Conservation (phyloP, 1,140 invertebrate species). For the Neodiprion lecontei region DNA sequence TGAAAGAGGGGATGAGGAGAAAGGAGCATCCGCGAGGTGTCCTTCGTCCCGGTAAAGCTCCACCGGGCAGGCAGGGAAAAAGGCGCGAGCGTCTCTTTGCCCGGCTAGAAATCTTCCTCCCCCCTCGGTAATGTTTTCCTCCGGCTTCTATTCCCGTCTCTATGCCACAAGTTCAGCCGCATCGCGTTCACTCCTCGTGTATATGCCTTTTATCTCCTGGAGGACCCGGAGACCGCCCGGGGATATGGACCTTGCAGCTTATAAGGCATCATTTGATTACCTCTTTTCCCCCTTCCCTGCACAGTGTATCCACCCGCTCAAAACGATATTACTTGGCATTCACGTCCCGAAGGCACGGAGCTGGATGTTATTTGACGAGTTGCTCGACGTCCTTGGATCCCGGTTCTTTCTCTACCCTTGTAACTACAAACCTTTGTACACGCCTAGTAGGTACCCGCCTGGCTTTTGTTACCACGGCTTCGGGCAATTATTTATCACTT, state of each 20-base stretch:
- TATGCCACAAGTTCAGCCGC: not conserved
- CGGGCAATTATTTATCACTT: not conserved
- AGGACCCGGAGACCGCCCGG: not conserved
- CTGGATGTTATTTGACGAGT: not conserved
- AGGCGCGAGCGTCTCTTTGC: not conserved
- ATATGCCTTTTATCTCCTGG: slow-evolving; percentile 9
- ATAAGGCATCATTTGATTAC: slow-evolving; percentile 16
- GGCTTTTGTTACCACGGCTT: not conserved
- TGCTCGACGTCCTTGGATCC: not conserved
- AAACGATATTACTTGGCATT: slow-evolving; percentile 9
- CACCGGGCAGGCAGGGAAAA: too few species aligned
- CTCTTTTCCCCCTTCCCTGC: not conserved
- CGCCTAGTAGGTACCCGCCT: too few species aligned
- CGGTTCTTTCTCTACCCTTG: slow-evolving; percentile 9
- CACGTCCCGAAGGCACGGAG: too few species aligned
- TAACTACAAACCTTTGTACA: too few species aligned
- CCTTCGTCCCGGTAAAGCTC: not conserved
- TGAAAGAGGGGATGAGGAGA: not conserved
- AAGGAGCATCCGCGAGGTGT: slow-evolving; percentile 43
- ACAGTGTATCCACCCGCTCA: not conserved
- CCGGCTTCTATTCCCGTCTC: not conserved
- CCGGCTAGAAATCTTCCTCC: not conserved
- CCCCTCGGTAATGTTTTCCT: not conserved
- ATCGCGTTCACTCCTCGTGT: not conserved
- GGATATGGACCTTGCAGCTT: slow-evolving; percentile 17